phyloP scores from a whole-genome alignment of 1,140 invertebrate species.

The Lucilia sericata region DNA sequence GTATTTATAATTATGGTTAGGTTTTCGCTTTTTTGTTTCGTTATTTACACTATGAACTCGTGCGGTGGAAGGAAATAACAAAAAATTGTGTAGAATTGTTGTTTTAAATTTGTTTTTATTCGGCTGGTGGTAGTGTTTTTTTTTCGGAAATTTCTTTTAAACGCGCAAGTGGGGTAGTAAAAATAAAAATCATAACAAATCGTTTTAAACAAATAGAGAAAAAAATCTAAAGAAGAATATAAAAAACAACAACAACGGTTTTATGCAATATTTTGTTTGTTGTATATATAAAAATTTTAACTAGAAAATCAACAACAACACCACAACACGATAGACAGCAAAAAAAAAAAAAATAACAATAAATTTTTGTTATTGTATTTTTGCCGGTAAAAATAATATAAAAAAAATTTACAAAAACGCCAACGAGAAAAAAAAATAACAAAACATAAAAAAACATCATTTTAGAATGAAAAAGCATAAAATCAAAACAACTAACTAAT shows the following conservation, averaged over 20 bases:
- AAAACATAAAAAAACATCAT: slow-evolving; percentile 5
- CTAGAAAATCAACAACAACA: too few species aligned
- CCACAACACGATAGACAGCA: not conserved
- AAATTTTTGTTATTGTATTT: slow-evolving; percentile 36
- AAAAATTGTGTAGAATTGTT: not conserved
- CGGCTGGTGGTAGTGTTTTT: not conserved
- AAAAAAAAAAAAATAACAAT: slow-evolving; percentile 3
- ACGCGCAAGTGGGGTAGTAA: not conserved
- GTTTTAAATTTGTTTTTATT: not conserved
- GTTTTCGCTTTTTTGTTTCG: not conserved
- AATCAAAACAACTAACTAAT: not conserved
- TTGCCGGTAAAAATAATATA: slow-evolving; percentile 38
- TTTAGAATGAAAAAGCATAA: not conserved
- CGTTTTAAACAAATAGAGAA: slow-evolving; percentile 19
- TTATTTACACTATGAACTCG: not conserved
- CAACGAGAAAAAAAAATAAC: not conserved
- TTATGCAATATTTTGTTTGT: too few species aligned
- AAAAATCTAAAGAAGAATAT: slow-evolving; percentile 21
- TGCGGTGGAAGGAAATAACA: not conserved
- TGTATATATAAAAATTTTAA: too few species aligned
- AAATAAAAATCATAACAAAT: slow-evolving; percentile 36
- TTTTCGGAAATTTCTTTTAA: not conserved
- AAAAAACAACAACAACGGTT: not conserved
- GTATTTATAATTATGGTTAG: not conserved
- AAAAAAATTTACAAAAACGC: not conserved